Evolutionary conservation across 2,113 vertebrate species (phyloP).

Genomic region (Andinoacara biseriatus): DNA sequence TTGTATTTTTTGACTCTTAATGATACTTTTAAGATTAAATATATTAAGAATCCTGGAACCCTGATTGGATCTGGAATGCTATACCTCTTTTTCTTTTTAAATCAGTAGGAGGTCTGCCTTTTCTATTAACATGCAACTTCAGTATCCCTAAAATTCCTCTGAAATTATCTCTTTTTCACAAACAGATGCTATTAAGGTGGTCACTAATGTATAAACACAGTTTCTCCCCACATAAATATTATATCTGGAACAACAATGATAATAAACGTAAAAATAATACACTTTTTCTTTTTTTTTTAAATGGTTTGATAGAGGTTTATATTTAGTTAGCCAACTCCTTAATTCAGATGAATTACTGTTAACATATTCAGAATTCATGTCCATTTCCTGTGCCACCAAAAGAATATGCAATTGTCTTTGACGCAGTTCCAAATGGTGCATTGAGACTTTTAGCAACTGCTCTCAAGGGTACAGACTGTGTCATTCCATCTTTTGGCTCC

Average conservation of each 20-base stretch:
- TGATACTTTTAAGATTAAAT: background rate
- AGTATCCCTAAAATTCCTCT: background rate
- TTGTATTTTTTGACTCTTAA: background rate
- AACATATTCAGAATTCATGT: too few relatives aligned
- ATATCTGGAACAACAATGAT: background rate
- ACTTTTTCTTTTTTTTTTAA: background rate
- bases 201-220: background rate
- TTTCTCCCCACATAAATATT: background rate
- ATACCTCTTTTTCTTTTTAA: background rate
- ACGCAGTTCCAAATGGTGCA: too few relatives aligned
- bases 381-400: too few relatives aligned
- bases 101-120: background rate
- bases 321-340: too few relatives aligned
- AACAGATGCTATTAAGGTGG: background rate
- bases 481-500: too few relatives aligned
- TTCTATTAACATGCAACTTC: accelerated
- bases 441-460: too few relatives aligned
- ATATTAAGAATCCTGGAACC: background rate
- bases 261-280: background rate
- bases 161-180: background rate
- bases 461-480: too few relatives aligned
- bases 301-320: too few relatives aligned
- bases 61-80: background rate
- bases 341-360: too few relatives aligned
- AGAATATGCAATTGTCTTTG: too few relatives aligned